Percentiles rank a stretch among this genome's conserved stretches.
Evolutionary conservation across 2,888 invertebrate species (phyloP).

Genomic region (Geotrupes spiniger): DNA sequence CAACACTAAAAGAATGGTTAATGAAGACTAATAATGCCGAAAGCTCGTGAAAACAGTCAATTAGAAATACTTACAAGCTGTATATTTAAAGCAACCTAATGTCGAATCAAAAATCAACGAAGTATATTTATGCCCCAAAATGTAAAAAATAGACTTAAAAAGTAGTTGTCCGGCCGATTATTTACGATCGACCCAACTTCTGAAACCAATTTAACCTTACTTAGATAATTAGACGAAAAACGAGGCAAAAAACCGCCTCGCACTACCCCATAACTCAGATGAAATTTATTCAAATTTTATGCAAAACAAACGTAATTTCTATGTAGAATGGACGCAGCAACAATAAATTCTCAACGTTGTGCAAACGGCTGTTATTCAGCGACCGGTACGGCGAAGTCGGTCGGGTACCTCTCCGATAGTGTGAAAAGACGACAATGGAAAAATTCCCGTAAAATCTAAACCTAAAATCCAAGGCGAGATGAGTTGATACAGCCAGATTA

Average conservation of each 20-base stretch:
- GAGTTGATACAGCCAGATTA: slow-evolving; percentile 25
- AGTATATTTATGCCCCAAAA: too few species aligned
- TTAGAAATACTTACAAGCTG: too few species aligned
- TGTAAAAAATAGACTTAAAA: too few species aligned
- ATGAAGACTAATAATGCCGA: too few species aligned
- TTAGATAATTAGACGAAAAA: slow-evolving; percentile 5
- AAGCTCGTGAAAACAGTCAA: too few species aligned
- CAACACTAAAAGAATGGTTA: too few species aligned
- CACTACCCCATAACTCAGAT: slow-evolving; percentile 1
- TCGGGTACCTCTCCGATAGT: not conserved
- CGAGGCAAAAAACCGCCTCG: not conserved
- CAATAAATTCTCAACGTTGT: slow-evolving; percentile 1
- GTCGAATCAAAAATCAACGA: too few species aligned
- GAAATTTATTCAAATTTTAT: slow-evolving; percentile 7
- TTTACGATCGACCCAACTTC: not conserved
- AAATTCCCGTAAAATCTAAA: slow-evolving; percentile 10
- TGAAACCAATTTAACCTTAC: slow-evolving; percentile 2
- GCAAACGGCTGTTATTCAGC: not conserved
- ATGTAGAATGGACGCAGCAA: not conserved
- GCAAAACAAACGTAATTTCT: slow-evolving; percentile 7
- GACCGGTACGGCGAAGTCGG: not conserved
- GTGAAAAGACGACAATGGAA: slow-evolving; percentile 6
- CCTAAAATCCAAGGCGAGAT: slow-evolving; percentile 18
- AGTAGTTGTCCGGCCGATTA: too few species aligned
- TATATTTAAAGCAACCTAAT: too few species aligned